phyloP scores from a whole-genome alignment of 2,797 vertebrate species.

The Notamacropus eugenii region DNA sequence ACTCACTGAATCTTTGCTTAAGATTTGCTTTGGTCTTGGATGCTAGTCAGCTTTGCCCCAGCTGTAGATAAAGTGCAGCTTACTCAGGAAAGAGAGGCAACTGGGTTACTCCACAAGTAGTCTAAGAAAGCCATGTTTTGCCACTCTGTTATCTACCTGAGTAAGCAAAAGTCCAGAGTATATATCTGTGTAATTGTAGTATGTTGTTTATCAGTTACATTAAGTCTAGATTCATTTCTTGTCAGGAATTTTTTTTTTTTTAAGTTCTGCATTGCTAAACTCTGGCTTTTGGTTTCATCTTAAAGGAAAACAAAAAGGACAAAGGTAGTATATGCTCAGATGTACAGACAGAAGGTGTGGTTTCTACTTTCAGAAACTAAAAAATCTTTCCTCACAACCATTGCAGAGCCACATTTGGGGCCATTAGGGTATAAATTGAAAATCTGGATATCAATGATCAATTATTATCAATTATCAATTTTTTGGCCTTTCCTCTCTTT shows the following conservation, averaged over 20 bases:
- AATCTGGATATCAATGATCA: rapidly evolving
- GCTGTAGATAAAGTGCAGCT: neutral
- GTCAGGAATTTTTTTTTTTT: conserved; percentile 4
- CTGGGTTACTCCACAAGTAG: neutral
- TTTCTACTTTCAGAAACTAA: conserved; percentile 12
- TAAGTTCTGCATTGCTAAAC: conserved; percentile 8
- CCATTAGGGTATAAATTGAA: neutral
- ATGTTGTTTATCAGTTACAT: neutral
- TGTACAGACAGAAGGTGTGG: neutral
- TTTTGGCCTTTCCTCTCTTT: conserved; percentile 87
- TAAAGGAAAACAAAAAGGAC: neutral
- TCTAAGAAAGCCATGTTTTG: neutral
- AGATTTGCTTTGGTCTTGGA: conserved; percentile 48
- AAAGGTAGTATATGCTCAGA: neutral
- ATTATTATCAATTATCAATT: too few species aligned
- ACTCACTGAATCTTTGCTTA: neutral
- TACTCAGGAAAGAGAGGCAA: conserved; percentile 41
- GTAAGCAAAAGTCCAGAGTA: conserved; percentile 5
- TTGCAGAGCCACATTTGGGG: neutral
- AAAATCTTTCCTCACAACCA: neutral
- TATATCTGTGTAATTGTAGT: neutral
- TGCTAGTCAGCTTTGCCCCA: conserved; percentile 40
- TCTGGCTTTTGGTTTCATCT: conserved; percentile 24
- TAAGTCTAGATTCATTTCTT: conserved; percentile 57
- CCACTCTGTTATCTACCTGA: rapidly evolving